These are phyloP conservation scores for Drosophila tsacasi DNA, from an alignment of 1,140 invertebrate genomes.

Conservation along the genomic window DNA sequence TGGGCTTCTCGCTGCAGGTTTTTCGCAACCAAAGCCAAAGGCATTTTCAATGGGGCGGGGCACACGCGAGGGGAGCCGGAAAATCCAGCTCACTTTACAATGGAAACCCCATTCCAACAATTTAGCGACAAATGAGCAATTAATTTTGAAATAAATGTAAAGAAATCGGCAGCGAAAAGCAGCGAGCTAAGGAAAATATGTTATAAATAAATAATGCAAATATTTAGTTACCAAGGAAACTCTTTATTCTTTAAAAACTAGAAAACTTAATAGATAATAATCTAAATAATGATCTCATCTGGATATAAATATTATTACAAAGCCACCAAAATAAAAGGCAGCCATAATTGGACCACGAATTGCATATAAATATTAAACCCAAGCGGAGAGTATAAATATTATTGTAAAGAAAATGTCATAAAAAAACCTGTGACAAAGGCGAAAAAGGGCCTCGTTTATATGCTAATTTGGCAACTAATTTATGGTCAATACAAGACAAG, in stretches of 20 bases:
- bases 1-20: slow-evolving; percentile 58
- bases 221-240: not conserved
- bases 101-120: slow-evolving; percentile 82
- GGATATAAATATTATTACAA: not conserved
- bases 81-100: slow-evolving; percentile 56
- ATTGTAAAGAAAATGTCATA: slow-evolving; percentile 35
- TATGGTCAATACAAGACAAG: slow-evolving; percentile 76
- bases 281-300: not conserved
- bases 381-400: slow-evolving; percentile 33
- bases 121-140: slow-evolving; percentile 83
- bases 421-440: slow-evolving; percentile 48
- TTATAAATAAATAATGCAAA: not conserved
- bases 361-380: slow-evolving; percentile 32
- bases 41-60: slow-evolving; percentile 41
- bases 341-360: slow-evolving; percentile 17
- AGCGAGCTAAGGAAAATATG: not conserved
- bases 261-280: not conserved
- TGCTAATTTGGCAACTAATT: slow-evolving; percentile 77
- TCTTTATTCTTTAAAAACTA: not conserved
- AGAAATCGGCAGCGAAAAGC: slow-evolving; percentile 35
- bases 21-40: slow-evolving; percentile 58
- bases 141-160: slow-evolving; percentile 83
- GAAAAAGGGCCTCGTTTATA: slow-evolving; percentile 71
- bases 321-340: not conserved
- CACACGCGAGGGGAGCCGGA: slow-evolving; percentile 33